Evolutionary conservation across 2,113 vertebrate genomes (phyloP), one percentile per base, ranked within the genome.

Genomic region (Melanocharis versteri): DNA sequence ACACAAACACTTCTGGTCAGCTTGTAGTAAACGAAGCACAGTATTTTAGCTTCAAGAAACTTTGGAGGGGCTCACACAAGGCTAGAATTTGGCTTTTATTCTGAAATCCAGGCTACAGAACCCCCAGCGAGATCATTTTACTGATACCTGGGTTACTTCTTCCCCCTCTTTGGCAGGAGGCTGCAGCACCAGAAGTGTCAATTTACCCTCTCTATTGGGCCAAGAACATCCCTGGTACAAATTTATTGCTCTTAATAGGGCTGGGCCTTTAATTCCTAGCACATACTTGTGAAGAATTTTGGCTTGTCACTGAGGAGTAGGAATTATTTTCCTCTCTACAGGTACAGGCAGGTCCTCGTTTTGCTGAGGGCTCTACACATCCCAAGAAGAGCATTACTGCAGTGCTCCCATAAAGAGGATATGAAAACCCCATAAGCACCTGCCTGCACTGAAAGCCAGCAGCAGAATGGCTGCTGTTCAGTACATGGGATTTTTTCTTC

Each of bases 201-300:
- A 86, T 93, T 96, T 96, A 81, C 79, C 92, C 87, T 87, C 13
- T 0, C 82, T 86, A 1, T 64, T 90, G 88, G 90, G 88, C 93
- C 92, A 96, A 84, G 73, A 85, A 93, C 83, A 91, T 92, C 96
- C 85, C 61, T 93, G 83, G 90, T 92, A 93, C 88, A 96, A 95
- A 96, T 96, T 96, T 97, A 96, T 84, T 95, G 90, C 92, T 96
- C 27, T 96, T 95, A 95, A 93, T 94, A 95, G 96, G 95, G 89
- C 84, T 94, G 94, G 96, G 96, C 64, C 94, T 93, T 94, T 93
- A 95, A 92, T 94, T 96, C 92, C 77, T 84, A 88, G 89, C 9
- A n/a, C 96, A 95, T 96, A 90, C 72, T 93, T 85, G 91, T 75
- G 94, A 97, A 95, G 94, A 96, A 96, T 96, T 96, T 97, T 97